phyloP scores from a whole-genome alignment of 1,140 invertebrate genomes.

The Propsilocerus akamusi region DNA sequence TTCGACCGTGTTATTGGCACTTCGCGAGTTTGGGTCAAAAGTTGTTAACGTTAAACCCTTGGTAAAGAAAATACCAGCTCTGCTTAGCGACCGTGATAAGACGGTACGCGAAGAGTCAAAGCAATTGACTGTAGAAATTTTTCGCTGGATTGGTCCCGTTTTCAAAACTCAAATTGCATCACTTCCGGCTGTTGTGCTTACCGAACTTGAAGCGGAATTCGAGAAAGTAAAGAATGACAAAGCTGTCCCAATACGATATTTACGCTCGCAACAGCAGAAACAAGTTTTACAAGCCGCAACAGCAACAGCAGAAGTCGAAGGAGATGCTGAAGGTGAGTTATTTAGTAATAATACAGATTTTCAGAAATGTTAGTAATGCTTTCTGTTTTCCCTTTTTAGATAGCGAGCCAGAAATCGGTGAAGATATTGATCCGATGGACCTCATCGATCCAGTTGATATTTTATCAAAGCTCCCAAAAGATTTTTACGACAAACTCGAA shows the following conservation, averaged over 20 bases:
- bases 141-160: constrained; percentile 69
- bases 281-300: constrained; percentile 25
- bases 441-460: constrained; percentile 84
- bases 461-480: constrained; percentile 78
- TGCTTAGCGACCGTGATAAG: constrained; percentile 86
- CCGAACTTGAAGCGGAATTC: constrained; percentile 80
- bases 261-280: constrained; percentile 77
- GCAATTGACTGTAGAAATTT: constrained; percentile 74
- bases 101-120: constrained; percentile 82
- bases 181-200: constrained; percentile 74
- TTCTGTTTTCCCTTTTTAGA: constrained; percentile 19
- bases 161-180: constrained; percentile 70
- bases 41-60: constrained; percentile 77
- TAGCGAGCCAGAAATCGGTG: constrained; percentile 25
- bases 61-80: constrained; percentile 65
- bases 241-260: constrained; percentile 53
- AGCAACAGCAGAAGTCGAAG: constrained; percentile 13
- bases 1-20: constrained; percentile 47
- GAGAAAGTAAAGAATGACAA: constrained; percentile 50
- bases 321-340: constrained; percentile 12
- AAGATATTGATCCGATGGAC: constrained; percentile 78
- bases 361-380: constrained; percentile 4
- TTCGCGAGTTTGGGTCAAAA: constrained; percentile 83
- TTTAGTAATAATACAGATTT: constrained; percentile 1
- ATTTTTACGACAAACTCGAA: constrained; percentile 90